Evolutionary conservation across 1,140 invertebrate genomes (phyloP).

Genomic region (Prorops nasuta): DNA sequence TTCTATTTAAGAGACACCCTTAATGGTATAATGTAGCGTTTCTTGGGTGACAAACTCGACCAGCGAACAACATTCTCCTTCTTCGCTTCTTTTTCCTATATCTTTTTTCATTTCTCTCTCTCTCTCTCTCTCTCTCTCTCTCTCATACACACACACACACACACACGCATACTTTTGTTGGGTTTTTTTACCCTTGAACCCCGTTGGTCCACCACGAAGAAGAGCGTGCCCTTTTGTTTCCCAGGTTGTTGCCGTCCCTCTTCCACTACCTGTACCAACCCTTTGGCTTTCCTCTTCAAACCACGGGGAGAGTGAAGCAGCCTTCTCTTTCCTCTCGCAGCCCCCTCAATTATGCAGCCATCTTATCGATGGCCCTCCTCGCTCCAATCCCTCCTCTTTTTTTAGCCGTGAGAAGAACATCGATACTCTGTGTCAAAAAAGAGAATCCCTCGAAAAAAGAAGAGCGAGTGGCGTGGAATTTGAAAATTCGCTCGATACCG

Average conservation of each 20-base stretch:
- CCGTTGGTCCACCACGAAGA: constrained; percentile 9
- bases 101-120: constrained; percentile 3
- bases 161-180: background rate
- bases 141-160: background rate
- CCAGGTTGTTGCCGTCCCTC: background rate
- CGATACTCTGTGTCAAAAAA: background rate
- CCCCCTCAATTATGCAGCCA: constrained; percentile 8
- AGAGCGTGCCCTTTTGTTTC: constrained; percentile 16
- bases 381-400: constrained; percentile 5
- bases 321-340: background rate
- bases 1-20: constrained; percentile 27
- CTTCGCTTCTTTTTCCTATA: too few relatives aligned
- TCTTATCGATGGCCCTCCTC: constrained; percentile 4
- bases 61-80: constrained; percentile 35
- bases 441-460: background rate
- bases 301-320: too few relatives aligned
- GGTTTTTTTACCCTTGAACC: constrained; percentile 17
- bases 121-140: background rate
- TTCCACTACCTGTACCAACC: too few relatives aligned
- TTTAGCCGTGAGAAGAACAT: constrained; percentile 3
- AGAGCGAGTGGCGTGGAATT: too few relatives aligned
- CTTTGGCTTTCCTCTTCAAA: too few relatives aligned
- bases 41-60: constrained; percentile 40
- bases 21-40: constrained; percentile 32
- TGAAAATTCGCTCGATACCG: too few relatives aligned